Base-by-base conservation (phyloP, 2,797 vertebrate genomes). In the Microcaecilia unicolor region DNA sequence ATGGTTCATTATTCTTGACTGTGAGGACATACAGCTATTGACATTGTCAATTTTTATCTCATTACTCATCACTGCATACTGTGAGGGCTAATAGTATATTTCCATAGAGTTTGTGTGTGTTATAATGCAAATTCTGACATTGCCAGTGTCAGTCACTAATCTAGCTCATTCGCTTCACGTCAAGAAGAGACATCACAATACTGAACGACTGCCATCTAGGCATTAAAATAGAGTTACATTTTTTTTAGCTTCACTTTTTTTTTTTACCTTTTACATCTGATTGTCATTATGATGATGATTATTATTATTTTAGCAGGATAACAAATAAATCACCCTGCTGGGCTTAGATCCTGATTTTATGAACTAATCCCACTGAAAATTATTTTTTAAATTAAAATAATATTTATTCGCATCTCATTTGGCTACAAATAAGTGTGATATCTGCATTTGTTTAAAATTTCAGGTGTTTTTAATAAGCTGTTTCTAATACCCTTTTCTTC, bases 1-100 rank as follows among this genome's bases (percentile, higher is more conserved):
- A 27, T 17, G 33, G 23, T 85, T 85, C 81, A 86, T 91, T 87
- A 87, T 83, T 83, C 83, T 63, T 80, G 61, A 62, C 71, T 78
- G 47, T 62, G 72, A 76, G 67, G 69, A 72, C 76, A 89, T 88
- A 88, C 76, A 65, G 81, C 73, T 90, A 90, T 89, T 91, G 86
- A 87, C 75, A 67, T 58, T 82, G 85, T 89, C 88, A 88, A 74
- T 80, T 89, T 81, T 82, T 78, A 58, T 58, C 74, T 83, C 72
- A 67, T 80, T 80, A 67, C 80, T 87, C 81, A 88, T 87, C 81
- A 30, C 67, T 80, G 78, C 82, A 87, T 87, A 84, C 72, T 53
- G 41, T 19, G n/a, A 65, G 48, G 64, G 68, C 37, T 76, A 56
- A 76, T 64, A 70, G 64, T 75, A 52, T 56, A 78, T 77, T 80